phyloP scores from a whole-genome alignment of 1,140 invertebrate genomes.

The Bombus fervidus region DNA sequence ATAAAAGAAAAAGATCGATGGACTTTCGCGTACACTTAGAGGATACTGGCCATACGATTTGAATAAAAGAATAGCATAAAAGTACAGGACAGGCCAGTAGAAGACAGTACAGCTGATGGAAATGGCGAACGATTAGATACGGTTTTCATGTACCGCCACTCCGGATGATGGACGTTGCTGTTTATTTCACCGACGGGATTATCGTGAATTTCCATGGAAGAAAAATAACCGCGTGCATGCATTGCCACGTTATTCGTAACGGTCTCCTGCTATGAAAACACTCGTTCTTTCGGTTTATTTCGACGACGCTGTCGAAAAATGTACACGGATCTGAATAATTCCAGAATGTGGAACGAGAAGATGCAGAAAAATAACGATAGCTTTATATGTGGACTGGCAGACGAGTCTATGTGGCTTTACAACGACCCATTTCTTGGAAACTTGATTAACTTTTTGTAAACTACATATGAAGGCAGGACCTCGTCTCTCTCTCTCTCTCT shows the following conservation, averaged over 20 bases:
- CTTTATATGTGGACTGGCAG: not conserved
- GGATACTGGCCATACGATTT: constrained; percentile 41
- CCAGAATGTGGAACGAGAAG: not conserved
- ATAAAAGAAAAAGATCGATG: not conserved
- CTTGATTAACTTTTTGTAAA: too few species aligned
- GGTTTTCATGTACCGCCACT: constrained; percentile 72
- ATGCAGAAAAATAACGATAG: not conserved
- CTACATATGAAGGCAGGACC: too few species aligned
- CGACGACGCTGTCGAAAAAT: not conserved
- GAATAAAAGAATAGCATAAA: constrained; percentile 56
- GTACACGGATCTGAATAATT: not conserved
- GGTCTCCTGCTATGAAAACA: not conserved
- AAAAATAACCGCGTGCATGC: constrained; percentile 46
- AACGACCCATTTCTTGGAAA: too few species aligned
- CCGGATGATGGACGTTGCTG: constrained; percentile 69
- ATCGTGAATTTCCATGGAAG: constrained; percentile 51
- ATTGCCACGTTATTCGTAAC: not conserved
- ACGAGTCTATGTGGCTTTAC: too few species aligned
- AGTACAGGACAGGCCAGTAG: constrained; percentile 11
- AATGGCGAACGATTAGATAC: constrained; percentile 75
- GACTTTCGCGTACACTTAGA: not conserved
- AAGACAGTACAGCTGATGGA: constrained; percentile 56
- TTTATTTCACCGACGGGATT: constrained; percentile 66
- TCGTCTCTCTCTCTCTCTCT: too few species aligned
- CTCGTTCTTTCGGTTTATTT: not conserved